A percentile compares a stretch with the other conserved stretches of the same genome.
Conservation (phyloP, 37 sponge, comb jelly and placozoan genomes). For the Lycopodina hypogea region DNA sequence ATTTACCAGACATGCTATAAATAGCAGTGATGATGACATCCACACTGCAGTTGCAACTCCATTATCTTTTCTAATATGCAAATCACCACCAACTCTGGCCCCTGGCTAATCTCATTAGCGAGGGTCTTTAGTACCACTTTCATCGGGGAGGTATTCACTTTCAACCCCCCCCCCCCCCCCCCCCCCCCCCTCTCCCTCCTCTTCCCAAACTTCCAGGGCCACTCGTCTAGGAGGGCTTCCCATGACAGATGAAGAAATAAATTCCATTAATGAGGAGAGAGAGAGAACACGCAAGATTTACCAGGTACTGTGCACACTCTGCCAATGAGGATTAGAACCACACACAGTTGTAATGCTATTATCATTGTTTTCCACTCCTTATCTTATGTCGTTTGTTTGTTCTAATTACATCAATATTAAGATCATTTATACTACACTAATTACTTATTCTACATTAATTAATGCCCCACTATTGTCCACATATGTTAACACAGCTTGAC, state of each 20-base stretch:
- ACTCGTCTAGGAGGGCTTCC: conserved; percentile 45
- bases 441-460: too few relatives aligned
- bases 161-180: not conserved
- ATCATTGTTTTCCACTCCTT: not conserved
- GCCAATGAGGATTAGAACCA: not conserved
- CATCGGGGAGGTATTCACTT: too few relatives aligned
- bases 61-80: too few relatives aligned
- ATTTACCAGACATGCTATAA: too few relatives aligned
- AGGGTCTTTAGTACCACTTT: too few relatives aligned
- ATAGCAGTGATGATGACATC: too few relatives aligned
- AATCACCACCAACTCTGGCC: too few relatives aligned
- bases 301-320: conserved; percentile 10
- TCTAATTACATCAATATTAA: not conserved
- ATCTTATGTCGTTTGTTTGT: not conserved
- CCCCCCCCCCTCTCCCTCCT: not conserved
- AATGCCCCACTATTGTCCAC: too few relatives aligned
- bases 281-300: conserved; percentile 24
- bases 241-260: conserved; percentile 49
- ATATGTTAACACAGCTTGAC: too few relatives aligned
- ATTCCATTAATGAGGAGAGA: conserved; percentile 28
- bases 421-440: not conserved
- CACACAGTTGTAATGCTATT: not conserved
- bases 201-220: conserved; percentile 32
- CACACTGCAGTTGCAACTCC: not conserved
- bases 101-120: too few relatives aligned